Evolutionary conservation across 2,797 vertebrate species (phyloP).

Genomic region (Mormyrus hasselquistii): DNA sequence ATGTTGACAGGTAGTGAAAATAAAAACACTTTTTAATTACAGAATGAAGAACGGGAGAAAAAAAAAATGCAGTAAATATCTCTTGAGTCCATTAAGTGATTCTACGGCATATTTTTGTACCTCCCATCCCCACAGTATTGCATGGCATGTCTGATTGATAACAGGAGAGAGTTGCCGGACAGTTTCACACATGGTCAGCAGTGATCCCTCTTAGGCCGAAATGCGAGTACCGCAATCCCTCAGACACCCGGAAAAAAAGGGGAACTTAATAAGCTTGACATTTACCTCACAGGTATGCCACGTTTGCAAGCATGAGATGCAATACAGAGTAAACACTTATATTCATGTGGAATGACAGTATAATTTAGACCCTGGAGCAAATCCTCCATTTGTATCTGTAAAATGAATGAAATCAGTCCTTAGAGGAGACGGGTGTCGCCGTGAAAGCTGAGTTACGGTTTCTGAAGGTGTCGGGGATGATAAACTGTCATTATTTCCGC

Average conservation of each 20-base stretch:
- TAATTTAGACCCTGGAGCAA: background rate
- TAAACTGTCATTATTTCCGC: conserved; percentile 8
- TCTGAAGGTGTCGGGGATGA: background rate
- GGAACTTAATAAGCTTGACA: background rate
- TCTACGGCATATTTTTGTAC: background rate
- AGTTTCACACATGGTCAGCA: background rate
- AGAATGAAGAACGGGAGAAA: background rate
- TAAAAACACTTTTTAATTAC: background rate
- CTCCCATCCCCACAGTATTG: background rate
- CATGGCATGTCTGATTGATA: background rate
- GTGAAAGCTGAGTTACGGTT: background rate
- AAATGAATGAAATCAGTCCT: conserved; percentile 11
- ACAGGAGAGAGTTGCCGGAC: background rate
- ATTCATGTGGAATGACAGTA: background rate
- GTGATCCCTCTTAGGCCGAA: background rate
- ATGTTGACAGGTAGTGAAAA: background rate
- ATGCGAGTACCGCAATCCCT: background rate
- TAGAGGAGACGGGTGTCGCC: background rate
- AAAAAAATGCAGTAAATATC: background rate
- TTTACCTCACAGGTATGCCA: background rate
- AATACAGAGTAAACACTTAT: background rate
- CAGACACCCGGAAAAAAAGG: background rate
- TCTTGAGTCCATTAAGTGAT: background rate
- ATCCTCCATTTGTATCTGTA: background rate
- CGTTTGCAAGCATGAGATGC: background rate